These are phyloP conservation scores for Tachycineta bicolor DNA, from an alignment of 2,113 vertebrate species.

Conservation along the genomic window DNA sequence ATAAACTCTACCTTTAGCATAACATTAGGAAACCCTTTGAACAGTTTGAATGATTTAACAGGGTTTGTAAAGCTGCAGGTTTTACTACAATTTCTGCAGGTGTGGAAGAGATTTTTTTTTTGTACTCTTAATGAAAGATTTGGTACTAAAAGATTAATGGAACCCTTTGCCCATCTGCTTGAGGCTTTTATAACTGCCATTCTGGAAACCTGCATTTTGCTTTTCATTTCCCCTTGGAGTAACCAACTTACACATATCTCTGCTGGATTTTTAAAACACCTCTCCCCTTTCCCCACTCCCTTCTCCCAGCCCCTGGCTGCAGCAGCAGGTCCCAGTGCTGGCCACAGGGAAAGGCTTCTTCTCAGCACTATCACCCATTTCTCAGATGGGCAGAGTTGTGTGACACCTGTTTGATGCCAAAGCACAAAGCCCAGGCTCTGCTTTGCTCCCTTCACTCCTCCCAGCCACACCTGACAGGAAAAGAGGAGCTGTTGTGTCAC, in stretches of 20 bases:
- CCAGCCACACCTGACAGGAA: not conserved
- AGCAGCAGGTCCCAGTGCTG: not conserved
- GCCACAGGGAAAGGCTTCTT: not conserved
- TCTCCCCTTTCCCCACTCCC: not conserved
- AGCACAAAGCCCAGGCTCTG: not conserved
- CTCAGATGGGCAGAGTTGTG: not conserved
- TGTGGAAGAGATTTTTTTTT: conserved; percentile 1
- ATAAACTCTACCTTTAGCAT: not conserved
- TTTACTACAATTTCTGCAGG: conserved; percentile 32
- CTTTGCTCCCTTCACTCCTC: not conserved
- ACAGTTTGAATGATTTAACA: not conserved
- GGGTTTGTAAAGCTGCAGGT: not conserved
- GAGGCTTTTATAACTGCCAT: not conserved
- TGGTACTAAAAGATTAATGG: conserved; percentile 34
- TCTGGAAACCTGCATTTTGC: not conserved
- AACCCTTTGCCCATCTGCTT: not conserved
- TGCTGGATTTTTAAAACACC: not conserved
- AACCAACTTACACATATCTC: not conserved
- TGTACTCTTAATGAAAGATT: conserved; percentile 8
- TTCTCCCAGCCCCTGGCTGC: not conserved
- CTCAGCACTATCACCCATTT: not conserved
- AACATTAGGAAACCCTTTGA: conserved; percentile 22
- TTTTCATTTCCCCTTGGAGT: not conserved
- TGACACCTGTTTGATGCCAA: not conserved
- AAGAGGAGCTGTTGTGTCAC: not conserved